Percentiles rank a stretch among this genome's conserved stretches.
Evolutionary conservation across 2,888 invertebrate genomes (phyloP).

Genomic region (Xiphydria camelus): DNA sequence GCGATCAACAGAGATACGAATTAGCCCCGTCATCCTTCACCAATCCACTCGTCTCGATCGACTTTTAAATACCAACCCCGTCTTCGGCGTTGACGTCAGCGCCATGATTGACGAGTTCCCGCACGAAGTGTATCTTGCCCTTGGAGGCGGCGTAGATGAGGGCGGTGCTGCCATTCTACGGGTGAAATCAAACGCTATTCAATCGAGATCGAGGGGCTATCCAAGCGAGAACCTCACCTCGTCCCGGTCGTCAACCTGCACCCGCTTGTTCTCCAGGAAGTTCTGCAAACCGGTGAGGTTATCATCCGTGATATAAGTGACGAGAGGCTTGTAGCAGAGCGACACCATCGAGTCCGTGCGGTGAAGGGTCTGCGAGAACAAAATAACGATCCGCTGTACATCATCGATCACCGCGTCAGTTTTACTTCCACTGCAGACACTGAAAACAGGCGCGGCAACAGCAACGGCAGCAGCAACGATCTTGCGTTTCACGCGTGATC

Average conservation of each 20-base stretch:
- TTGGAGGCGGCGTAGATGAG: slow-evolving; percentile 89
- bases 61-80: slow-evolving; percentile 59
- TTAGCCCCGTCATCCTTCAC: not conserved
- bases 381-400: no score
- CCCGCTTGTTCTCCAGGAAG: slow-evolving; percentile 81
- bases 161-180: slow-evolving; percentile 88
- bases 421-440: no score
- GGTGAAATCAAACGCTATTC: not conserved
- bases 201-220: not conserved
- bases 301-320: slow-evolving; percentile 79
- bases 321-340: slow-evolving; percentile 80
- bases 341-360: slow-evolving; percentile 92
- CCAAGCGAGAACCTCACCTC: no score
- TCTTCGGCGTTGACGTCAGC: slow-evolving; percentile 93
- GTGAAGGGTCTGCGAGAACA: slow-evolving; percentile 76
- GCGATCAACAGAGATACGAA: not conserved
- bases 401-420: no score
- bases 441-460: no score
- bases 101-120: slow-evolving; percentile 83
- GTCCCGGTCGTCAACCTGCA: slow-evolving; percentile 84
- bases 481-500: no score
- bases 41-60: not conserved
- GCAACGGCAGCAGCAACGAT: no score
- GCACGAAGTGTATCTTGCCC: slow-evolving; percentile 82
- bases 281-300: slow-evolving; percentile 78